Conservation (phyloP, 1,140 invertebrate species). For the Drosophila nannoptera region DNA sequence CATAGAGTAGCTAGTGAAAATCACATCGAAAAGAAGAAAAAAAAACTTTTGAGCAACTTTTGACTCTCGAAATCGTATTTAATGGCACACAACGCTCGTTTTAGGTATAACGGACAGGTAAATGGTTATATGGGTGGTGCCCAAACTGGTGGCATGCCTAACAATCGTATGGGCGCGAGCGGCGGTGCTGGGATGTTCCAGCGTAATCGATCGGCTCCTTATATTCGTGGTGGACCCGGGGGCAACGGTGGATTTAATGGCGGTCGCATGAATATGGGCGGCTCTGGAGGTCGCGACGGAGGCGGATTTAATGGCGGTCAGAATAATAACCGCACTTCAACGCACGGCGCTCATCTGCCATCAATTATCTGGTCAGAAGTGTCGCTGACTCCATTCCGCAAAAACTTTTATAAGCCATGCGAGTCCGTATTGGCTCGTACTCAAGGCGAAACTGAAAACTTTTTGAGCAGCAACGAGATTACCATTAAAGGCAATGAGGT, state of each 20-base stretch:
- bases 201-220: conserved; percentile 66
- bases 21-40: conserved; percentile 56
- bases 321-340: conserved; percentile 79
- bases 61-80: conserved; percentile 60
- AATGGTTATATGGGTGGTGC: conserved; percentile 59
- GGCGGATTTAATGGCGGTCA: conserved; percentile 46
- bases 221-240: conserved; percentile 51
- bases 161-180: conserved; percentile 62
- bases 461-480: conserved; percentile 87
- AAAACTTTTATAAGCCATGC: conserved; percentile 94
- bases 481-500: conserved; percentile 89
- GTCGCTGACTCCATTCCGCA: conserved; percentile 91
- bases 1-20: conserved; percentile 54
- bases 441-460: conserved; percentile 86
- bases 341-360: conserved; percentile 84
- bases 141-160: conserved; percentile 53
- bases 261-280: conserved; percentile 51
- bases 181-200: conserved; percentile 67
- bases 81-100: conserved; percentile 58
- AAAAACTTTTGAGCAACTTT: conserved; percentile 35
- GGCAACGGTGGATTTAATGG: conserved; percentile 36
- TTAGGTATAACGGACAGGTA: conserved; percentile 69
- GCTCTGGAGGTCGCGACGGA: conserved; percentile 33
- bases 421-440: conserved; percentile 85
- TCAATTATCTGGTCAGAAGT: conserved; percentile 87